Base-by-base conservation (phyloP, 2,797 vertebrate genomes). In the Tangara arthus region DNA sequence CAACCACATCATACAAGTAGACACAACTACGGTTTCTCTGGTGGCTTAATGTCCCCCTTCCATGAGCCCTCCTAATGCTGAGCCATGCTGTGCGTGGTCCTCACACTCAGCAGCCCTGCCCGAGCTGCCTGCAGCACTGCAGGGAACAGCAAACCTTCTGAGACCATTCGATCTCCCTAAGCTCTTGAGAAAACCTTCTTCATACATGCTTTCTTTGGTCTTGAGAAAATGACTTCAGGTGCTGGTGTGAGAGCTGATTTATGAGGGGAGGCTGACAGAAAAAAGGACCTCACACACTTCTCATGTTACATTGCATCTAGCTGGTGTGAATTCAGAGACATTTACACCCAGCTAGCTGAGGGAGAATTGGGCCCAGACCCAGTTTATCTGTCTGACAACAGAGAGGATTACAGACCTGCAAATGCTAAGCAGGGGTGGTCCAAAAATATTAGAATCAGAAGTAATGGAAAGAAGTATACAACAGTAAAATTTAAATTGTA, bases 171-270 rank as follows among this genome's bases (percentile, higher is more conserved):
- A 85, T 94, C 87, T 79, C 61, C 44, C 50, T 32, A 32, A 68
- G 56, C 39, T 72, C 59, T 63, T 9, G 64, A 57, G 57, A 63
- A 94, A 92, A 85, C 27, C 65, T 94, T 91, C 72, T 94, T 61
- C 66, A 18, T 47, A 75, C 80, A 12, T 72, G 64, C 69, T 96
- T 96, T 82, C 72, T 96, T 96, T 87, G 78, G 82, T 76, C 79
- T 90, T 59, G 37, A 61, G 88, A 94, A 93, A 95, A 95, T n/a
- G 12, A 87, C 78, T 96, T 96, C 91, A 96, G 89, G 91, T 94
- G 84, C 81, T 95, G 93, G 80, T 63, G 87, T 35, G 30, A 60
- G 65, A 88, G 73, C 84, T 96, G 89, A 94, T 95, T 93, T 96
- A 96, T 2, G 47, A 95, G 90, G 80, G 77, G 42, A 81, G 68